These are phyloP conservation scores for Lottia scabra DNA, from an alignment of 2,888 invertebrate genomes.

Conservation along the genomic window DNA sequence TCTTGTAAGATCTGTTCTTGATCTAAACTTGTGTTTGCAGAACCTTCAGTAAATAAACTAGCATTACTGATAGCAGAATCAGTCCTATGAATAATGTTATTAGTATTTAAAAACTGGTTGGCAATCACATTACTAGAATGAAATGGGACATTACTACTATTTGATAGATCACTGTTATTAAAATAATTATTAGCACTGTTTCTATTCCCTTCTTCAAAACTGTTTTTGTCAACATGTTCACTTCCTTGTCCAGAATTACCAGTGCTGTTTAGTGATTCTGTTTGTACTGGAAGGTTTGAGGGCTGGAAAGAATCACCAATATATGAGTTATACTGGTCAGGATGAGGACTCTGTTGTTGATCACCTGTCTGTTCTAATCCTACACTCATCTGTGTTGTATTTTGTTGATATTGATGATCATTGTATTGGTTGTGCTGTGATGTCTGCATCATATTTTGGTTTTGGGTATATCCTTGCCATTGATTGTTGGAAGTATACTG, in stretches of 20 bases:
- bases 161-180: neutral
- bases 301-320: neutral
- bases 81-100: constrained; percentile 17
- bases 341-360: constrained; percentile 3
- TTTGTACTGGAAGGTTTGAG: neutral
- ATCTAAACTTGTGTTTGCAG: neutral
- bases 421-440: constrained; percentile 10
- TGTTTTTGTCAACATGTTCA: neutral
- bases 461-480: constrained; percentile 12
- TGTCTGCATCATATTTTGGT: neutral
- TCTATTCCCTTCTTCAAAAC: neutral
- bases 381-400: constrained; percentile 3
- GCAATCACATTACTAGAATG: neutral
- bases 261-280: neutral
- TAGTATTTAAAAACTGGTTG: neutral
- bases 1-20: neutral
- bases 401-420: constrained; percentile 1
- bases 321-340: constrained; percentile 10
- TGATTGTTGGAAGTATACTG: constrained; percentile 11
- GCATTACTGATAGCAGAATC: constrained; percentile 39
- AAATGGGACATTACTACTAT: neutral
- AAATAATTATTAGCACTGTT: constrained; percentile 7
- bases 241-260: constrained; percentile 3
- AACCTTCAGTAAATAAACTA: constrained; percentile 30
- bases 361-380: neutral